Conservation (phyloP, 2,113 vertebrate species). For the Tragelaphus imberbis region DNA sequence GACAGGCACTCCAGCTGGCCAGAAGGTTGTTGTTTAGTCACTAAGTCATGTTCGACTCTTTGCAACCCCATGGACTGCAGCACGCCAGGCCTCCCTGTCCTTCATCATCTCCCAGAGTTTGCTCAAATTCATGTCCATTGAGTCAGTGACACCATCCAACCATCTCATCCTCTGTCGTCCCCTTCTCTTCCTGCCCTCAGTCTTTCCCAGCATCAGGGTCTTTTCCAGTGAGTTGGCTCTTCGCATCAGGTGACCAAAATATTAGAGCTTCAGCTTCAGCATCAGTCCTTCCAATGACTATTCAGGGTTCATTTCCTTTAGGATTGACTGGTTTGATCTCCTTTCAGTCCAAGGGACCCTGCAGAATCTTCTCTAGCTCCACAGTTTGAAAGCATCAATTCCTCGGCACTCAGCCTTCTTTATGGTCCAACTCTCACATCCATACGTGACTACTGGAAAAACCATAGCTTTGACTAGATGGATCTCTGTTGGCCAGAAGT, state of each 20-base stretch:
- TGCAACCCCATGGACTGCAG: neutral
- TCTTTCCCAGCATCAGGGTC: neutral
- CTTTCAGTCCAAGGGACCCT: neutral
- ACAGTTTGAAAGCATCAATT: neutral
- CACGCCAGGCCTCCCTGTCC: neutral
- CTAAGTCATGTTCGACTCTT: neutral
- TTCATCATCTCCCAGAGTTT: neutral
- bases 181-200: neutral
- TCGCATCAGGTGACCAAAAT: neutral
- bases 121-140: neutral
- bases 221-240: neutral
- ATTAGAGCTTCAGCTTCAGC: neutral
- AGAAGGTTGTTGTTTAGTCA: neutral
- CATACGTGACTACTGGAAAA: neutral
- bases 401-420: neutral
- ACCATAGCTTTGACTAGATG: neutral
- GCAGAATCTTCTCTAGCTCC: neutral
- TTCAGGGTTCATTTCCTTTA: neutral
- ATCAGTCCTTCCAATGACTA: neutral
- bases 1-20: neutral
- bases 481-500: neutral
- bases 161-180: neutral
- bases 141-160: neutral
- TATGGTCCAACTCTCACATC: neutral
- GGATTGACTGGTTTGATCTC: neutral